Conservation (phyloP, 2,888 invertebrate species). For the Hipparchia semele region DNA sequence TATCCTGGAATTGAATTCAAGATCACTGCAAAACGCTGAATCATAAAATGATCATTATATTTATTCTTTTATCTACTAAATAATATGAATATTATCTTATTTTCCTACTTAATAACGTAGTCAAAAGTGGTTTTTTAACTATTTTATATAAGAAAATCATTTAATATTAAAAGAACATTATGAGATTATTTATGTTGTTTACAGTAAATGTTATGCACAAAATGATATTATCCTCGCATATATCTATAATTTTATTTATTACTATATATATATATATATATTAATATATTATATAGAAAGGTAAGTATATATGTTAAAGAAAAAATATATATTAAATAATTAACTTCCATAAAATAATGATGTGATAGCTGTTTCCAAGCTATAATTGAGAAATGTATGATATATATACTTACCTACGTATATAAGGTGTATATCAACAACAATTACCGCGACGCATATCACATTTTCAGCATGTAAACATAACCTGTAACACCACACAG, state of each 20-base stretch:
- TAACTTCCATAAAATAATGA: background rate
- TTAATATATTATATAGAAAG: background rate
- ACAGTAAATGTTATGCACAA: too few relatives aligned
- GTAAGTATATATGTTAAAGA: background rate
- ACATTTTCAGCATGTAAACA: slow-evolving; percentile 33
- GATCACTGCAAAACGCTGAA: slow-evolving; percentile 24
- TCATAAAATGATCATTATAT: slow-evolving; percentile 11
- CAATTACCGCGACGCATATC: slow-evolving; percentile 4
- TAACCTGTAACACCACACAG: slow-evolving; percentile 21
- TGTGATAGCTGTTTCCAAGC: background rate
- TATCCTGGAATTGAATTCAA: slow-evolving; percentile 32
- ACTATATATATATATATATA: background rate
- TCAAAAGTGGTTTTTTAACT: background rate
- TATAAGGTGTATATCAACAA: background rate
- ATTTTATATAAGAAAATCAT: too few relatives aligned
- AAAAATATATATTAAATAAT: background rate
- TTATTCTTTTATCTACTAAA: background rate
- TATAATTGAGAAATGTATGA: too few relatives aligned
- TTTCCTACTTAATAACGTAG: background rate
- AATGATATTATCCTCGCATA: too few relatives aligned
- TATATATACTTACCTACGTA: slow-evolving; percentile 4
- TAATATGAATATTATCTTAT: background rate
- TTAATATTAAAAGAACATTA: too few relatives aligned
- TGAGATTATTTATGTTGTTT: too few relatives aligned
- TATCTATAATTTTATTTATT: background rate